Base-by-base conservation (phyloP, 2,113 vertebrate genomes). In the Daubentonia madagascariensis region DNA sequence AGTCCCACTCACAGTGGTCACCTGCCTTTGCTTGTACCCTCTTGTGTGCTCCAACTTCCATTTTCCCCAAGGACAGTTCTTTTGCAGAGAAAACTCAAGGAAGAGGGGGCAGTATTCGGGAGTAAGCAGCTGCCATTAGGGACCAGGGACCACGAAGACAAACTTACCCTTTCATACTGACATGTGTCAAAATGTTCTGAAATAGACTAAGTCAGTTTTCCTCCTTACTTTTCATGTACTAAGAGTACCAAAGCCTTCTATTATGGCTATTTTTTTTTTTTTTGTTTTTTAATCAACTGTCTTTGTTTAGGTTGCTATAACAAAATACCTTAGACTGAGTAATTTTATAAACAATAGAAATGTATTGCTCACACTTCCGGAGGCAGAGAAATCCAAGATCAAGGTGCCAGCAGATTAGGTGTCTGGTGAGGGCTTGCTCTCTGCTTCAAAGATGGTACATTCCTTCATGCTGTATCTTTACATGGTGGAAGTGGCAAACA, bases 111-210 rank as follows among this genome's bases (percentile, higher is more conserved):
- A 16, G 16, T 28, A n/a, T 22, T 63, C 20, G 61, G 28, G 35
- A 48, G 50, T 52, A 76, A 52, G 35, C 52, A 54, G 14, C 86
- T 84, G 54, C 63, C 68, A 23, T 61, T n/a, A 54, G 52, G 52
- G 17, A 22, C 54, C 23, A 13, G 12, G 43, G 22, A 95, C 48
- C 54, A 13, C 4, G 65, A 95, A 85, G 50, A 16, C n/a, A 94
- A 35, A 80, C 43, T 54, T 83, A 14, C 37, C 20, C n/a, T 67
- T 91, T 90, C 40, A n/a, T 57, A 12, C 32, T 67, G 75, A 35
- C 61, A 45, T 20, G 23, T 72, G 70, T 96, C 79, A 85, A 18
- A 96, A 86, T 73, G 73, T 96, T 84, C 54, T 93, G 63, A 87
- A 80, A 79, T 68, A 40, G 73, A 91, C 9, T 90, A 32, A 91